Evolutionary conservation across 2,888 invertebrate genomes (phyloP), one percentile per base, ranked within the genome.

Genomic region (Agapostemon virescens): DNA sequence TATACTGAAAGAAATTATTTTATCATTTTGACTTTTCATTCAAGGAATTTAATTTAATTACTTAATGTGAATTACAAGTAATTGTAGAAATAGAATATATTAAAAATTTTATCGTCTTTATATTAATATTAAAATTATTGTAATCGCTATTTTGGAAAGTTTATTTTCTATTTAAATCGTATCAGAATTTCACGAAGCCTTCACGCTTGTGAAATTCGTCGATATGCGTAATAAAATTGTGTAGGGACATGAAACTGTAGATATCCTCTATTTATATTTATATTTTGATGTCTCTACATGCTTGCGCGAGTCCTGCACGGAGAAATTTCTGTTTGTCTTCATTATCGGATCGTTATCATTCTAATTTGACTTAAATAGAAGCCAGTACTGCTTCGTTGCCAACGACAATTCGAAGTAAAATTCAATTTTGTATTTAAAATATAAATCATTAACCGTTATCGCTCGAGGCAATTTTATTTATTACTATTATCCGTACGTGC

Each of bases 181-280:
- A 7, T 6, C 20, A 9, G 20, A 45, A 20, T 45, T 45, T 20
- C 7, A 23, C 52, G 23, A 13, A 23, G 13, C 23, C 52, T 23
- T 52, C 4, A 4, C 11, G 23, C 2, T 4, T 11, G 23, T 52
- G 52, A 23, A 23, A 52, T 52, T 52, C 4, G 52, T 23, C 52
- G 23, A 3, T 0, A 13, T 0, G 26, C 6, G 55, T 45, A 61
- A 45, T 61, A 49, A 45, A 68, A 69, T 69, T 40, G 0, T 11
- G 17, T 23, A n/a, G 61, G 7, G 33, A 52, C 23, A 15, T 11
- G 45, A n/a, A 33, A 49, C 30, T 26, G 30, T 17, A 2, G 15
- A 17, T n/a, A n/a, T 58, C 3, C 9, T 6, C 20, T 49, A 23
- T 73, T 72, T 75, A 61, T 71, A 63, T 74, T 74, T 70, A 70